Conservation (phyloP, 2,797 vertebrate genomes). For the Danio albolineatus region DNA sequence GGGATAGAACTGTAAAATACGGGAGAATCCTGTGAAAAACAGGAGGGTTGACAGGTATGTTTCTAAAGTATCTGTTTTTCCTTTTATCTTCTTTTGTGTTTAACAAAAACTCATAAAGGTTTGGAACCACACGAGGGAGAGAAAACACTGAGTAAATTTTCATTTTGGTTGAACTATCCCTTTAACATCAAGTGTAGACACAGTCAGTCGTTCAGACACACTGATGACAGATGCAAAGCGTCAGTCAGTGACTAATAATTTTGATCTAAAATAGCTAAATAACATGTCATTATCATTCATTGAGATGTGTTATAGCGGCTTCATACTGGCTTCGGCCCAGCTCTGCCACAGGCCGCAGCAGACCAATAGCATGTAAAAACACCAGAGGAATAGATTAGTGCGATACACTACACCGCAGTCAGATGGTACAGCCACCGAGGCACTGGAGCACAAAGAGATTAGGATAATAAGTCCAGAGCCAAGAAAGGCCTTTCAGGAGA, state of each 20-base stretch:
- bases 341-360: conserved; percentile 11
- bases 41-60: too few relatives aligned
- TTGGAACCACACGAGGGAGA: too few relatives aligned
- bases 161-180: too few relatives aligned
- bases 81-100: too few relatives aligned
- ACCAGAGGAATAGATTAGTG: conserved; percentile 62
- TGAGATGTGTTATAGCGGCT: neutral
- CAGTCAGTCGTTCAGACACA: neutral
- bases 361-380: conserved; percentile 55
- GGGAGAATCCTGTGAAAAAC: too few relatives aligned
- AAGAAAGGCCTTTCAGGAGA: conserved; percentile 67
- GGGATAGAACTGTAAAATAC: too few relatives aligned
- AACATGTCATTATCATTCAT: neutral
- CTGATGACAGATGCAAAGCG: too few relatives aligned
- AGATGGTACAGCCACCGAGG: conserved; percentile 70
- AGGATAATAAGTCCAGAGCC: conserved; percentile 67
- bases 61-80: too few relatives aligned
- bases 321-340: neutral
- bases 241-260: too few relatives aligned
- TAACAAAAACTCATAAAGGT: too few relatives aligned
- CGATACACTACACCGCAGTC: conserved; percentile 74
- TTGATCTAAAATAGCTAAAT: neutral
- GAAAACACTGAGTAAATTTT: too few relatives aligned
- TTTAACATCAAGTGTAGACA: neutral
- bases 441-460: conserved; percentile 75